These are phyloP conservation scores for Proisotoma minuta DNA, from an alignment of 2,888 invertebrate species.

Conservation along the genomic window DNA sequence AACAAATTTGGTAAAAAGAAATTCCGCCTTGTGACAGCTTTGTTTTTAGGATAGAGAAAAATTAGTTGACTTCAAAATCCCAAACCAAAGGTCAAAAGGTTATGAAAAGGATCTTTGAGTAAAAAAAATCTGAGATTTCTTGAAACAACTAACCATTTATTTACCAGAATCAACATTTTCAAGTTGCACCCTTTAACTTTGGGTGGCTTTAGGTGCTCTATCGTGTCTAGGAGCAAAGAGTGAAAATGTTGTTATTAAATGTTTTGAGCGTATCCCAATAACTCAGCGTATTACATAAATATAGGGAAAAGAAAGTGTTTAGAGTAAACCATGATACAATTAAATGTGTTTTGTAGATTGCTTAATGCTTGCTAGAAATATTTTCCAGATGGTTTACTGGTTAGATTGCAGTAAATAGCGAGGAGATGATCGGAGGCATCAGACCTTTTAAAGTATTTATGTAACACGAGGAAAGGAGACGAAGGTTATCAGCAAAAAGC, in stretches of 20 bases:
- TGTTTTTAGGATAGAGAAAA: neutral
- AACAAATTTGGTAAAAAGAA: neutral
- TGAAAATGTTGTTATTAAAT: too few relatives aligned
- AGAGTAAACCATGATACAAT: too few relatives aligned
- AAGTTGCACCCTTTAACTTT: too few relatives aligned
- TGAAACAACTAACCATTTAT: too few relatives aligned
- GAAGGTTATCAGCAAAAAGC: slow-evolving; percentile 11
- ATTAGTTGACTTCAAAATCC: neutral
- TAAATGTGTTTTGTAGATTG: slow-evolving; percentile 10
- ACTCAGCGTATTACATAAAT: too few relatives aligned
- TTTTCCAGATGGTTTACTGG: slow-evolving; percentile 22
- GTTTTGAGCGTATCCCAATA: too few relatives aligned
- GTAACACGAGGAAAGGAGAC: neutral
- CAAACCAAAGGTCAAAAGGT: neutral
- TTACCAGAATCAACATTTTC: too few relatives aligned
- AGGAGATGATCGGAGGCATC: slow-evolving; percentile 24
- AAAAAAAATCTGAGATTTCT: neutral
- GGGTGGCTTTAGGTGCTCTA: too few relatives aligned
- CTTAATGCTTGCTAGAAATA: slow-evolving; percentile 25
- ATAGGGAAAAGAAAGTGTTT: too few relatives aligned
- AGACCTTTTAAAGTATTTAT: slow-evolving; percentile 13
- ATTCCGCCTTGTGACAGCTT: neutral
- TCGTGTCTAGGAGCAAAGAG: too few relatives aligned
- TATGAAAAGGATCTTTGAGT: neutral
- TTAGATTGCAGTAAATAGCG: neutral